Evolutionary conservation across 2,797 vertebrate genomes (phyloP), one percentile per base, ranked within the genome.

Genomic region (Malurus splendens): DNA sequence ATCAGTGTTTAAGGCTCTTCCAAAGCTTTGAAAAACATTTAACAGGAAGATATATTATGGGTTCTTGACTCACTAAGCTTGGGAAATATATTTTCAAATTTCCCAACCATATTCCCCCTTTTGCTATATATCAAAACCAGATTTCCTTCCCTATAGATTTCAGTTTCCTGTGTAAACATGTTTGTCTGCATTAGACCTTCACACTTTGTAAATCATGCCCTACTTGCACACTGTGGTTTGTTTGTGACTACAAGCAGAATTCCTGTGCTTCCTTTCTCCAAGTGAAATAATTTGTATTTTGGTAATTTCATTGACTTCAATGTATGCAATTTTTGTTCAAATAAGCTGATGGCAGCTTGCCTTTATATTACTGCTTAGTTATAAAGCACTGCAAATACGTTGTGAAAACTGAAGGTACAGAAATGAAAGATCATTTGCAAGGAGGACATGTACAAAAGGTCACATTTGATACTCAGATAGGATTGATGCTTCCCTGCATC

Each of bases 391-490:
- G 67, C 47, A 86, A 92, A 73, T 15, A 5, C 18, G 41, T 87
- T 91, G 90, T 15, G 42, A 76, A 89, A 92, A 71, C 65, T 76
- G 67, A 86, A 90, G 51, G 42, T 62, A 67, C 27, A 82, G 65
- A 89, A 94, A 84, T 56, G 84, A 94, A 95, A 89, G 82, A 89
- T 89, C 54, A 68, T 93, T 94, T 93, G 87, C 79, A 93, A 94
- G 73, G 36, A 86, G 68, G 88, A 72, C 67, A 39, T 70, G 36
- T 42, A 74, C 39, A 71, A 90, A 95, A 94, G 92, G 89, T 95
- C 94, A 94, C 45, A 52, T 91, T 59, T 70, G 72, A 90, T 94
- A 68, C 74, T 76, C 61, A 85, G 90, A 95, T 92, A 82, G 44
- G 33, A 92, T 60, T 93, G 93, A 95, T 92, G 91, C 36, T 47